Evolutionary conservation across 2,888 invertebrate species (phyloP).

Genomic region (Drosophila tanythrix): DNA sequence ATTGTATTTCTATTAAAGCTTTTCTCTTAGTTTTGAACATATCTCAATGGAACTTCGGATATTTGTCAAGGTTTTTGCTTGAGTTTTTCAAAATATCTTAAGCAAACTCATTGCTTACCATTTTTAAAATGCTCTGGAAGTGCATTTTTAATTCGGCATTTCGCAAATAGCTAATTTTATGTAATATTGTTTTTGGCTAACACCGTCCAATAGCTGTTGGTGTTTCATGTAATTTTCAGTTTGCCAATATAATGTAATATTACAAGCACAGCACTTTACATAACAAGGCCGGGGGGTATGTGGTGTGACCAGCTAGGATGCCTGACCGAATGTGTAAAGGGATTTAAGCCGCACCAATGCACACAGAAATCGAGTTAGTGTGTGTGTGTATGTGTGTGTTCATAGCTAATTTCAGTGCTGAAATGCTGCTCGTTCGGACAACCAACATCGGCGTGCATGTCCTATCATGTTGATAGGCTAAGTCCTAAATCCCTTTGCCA

Average conservation of each 20-base stretch:
- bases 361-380: conserved; percentile 32
- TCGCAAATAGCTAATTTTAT: neutral
- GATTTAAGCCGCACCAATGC: conserved; percentile 42
- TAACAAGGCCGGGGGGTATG: neutral
- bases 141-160: neutral
- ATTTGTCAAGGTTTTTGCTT: too few species aligned
- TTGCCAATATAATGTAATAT: conserved; percentile 43
- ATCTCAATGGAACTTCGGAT: too few species aligned
- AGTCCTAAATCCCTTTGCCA: conserved; percentile 15
- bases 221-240: conserved; percentile 52
- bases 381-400: conserved; percentile 23
- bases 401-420: conserved; percentile 55
- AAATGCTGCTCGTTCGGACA: conserved; percentile 23
- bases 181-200: neutral
- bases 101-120: neutral
- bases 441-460: conserved; percentile 31
- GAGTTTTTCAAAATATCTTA: neutral
- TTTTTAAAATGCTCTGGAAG: too few species aligned
- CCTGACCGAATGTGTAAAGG: conserved; percentile 6
- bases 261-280: conserved; percentile 30
- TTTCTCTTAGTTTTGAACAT: too few species aligned
- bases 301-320: conserved; percentile 4
- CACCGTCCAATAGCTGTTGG: conserved; percentile 17
- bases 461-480: conserved; percentile 23
- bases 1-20: neutral